A percentile compares a stretch with the other conserved stretches of the same genome.
Evolutionary conservation across 2,797 vertebrate species (phyloP).

Genomic region (Chloroceryle inda): DNA sequence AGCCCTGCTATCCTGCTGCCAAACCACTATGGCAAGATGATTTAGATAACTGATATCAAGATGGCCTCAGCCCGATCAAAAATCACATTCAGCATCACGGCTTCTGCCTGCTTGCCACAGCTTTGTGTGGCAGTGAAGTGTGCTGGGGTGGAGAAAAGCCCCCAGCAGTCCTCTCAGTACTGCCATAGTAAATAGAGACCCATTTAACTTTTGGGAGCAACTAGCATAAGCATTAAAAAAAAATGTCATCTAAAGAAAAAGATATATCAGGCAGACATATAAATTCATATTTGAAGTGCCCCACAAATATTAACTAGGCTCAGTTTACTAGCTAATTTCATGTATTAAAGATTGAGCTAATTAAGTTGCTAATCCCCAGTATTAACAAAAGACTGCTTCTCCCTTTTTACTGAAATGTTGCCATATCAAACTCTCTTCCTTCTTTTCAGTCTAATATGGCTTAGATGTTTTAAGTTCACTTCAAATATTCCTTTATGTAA

Average conservation of each 20-base stretch:
- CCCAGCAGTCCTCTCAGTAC: not conserved
- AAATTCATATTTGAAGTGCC: not conserved
- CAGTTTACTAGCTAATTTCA: conserved; percentile 4
- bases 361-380: conserved; percentile 3
- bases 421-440: not conserved
- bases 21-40: not conserved
- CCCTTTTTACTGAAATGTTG: not conserved
- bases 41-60: not conserved
- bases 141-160: not conserved
- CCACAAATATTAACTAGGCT: not conserved
- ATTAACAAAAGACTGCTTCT: not conserved
- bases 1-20: not conserved
- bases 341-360: conserved; percentile 14
- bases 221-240: not conserved
- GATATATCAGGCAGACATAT: not conserved
- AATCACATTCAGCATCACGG: not conserved
- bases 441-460: not conserved
- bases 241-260: not conserved
- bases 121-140: not conserved
- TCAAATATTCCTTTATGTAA: not conserved
- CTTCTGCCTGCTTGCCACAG: not conserved
- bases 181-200: not conserved
- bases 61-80: not conserved
- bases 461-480: not conserved
- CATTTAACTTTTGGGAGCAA: not conserved